Percentiles rank a stretch among this genome's conserved stretches.
phyloP scores from a whole-genome alignment of 2,113 vertebrate species.

The Equus przewalskii region DNA sequence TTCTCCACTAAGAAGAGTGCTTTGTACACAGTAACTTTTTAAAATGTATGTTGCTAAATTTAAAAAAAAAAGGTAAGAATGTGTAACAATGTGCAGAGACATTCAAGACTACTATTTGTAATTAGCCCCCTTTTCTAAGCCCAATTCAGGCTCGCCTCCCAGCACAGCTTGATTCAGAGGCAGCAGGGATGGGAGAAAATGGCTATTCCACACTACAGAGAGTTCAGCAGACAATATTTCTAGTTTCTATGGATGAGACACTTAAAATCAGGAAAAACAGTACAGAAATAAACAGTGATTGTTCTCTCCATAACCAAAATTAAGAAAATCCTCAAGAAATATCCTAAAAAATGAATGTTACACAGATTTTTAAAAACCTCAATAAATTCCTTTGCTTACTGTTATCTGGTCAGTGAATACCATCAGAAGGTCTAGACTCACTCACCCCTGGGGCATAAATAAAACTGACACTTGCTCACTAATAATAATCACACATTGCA shows the following conservation, averaged over 20 bases:
- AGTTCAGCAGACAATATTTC: not conserved
- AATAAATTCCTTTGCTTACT: conserved; percentile 47
- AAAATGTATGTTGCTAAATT: not conserved
- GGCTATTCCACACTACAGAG: not conserved
- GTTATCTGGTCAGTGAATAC: not conserved
- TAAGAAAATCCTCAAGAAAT: conserved; percentile 9
- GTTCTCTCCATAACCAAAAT: not conserved
- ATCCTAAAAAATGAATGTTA: conserved; percentile 4
- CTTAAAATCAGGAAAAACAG: not conserved
- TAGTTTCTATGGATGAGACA: not conserved
- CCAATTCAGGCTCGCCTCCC: not conserved
- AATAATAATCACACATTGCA: not conserved
- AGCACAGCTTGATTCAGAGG: not conserved
- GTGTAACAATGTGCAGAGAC: not conserved
- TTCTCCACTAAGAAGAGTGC: not conserved
- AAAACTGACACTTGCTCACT: conserved; percentile 1
- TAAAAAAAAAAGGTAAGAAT: not conserved
- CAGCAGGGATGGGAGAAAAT: not conserved
- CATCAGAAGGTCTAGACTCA: not conserved
- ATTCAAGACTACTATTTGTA: not conserved
- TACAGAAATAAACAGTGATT: not conserved
- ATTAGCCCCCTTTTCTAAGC: not conserved
- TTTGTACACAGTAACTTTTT: not conserved
- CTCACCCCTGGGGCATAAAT: not conserved
- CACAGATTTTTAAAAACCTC: not conserved